Evolutionary conservation across 2,113 vertebrate genomes (phyloP).

Genomic region (Boleophthalmus pectinirostris): DNA sequence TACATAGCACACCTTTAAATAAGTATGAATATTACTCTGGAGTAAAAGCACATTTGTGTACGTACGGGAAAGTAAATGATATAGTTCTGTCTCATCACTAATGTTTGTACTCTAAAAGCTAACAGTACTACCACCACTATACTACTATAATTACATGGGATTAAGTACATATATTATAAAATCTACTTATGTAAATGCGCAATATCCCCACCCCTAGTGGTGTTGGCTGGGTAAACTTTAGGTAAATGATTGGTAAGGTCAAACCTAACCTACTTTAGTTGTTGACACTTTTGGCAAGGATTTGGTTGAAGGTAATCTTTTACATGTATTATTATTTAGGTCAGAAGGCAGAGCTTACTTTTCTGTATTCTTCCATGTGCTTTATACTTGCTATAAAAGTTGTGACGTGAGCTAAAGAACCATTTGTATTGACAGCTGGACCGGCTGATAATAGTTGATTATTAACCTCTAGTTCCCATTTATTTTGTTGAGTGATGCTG

Average conservation of each 20-base stretch:
- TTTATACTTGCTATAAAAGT: neutral
- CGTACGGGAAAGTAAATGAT: too few relatives aligned
- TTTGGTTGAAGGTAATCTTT: constrained; percentile 7
- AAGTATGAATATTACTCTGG: too few relatives aligned
- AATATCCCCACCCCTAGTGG: neutral
- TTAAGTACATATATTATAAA: neutral
- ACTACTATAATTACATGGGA: too few relatives aligned
- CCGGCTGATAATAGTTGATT: constrained; percentile 62
- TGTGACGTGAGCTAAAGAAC: neutral
- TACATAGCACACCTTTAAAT: too few relatives aligned
- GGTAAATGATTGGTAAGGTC: constrained; percentile 66
- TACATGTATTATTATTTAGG: neutral
- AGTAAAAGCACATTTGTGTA: too few relatives aligned
- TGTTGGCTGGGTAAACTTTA: constrained; percentile 48
- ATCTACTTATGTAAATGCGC: neutral
- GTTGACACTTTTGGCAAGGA: constrained; percentile 39
- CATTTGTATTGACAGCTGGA: neutral
- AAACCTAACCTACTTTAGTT: constrained; percentile 49
- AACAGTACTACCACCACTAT: too few relatives aligned
- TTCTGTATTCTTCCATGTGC: constrained; percentile 1
- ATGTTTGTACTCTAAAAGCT: too few relatives aligned
- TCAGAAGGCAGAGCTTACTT: neutral
- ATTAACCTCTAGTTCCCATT: constrained; percentile 69
- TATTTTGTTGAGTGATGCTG: constrained; percentile 63
- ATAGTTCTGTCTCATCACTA: too few relatives aligned